Evolutionary conservation across 1,140 invertebrate species (phyloP).

Genomic region (Eciton burchellii): DNA sequence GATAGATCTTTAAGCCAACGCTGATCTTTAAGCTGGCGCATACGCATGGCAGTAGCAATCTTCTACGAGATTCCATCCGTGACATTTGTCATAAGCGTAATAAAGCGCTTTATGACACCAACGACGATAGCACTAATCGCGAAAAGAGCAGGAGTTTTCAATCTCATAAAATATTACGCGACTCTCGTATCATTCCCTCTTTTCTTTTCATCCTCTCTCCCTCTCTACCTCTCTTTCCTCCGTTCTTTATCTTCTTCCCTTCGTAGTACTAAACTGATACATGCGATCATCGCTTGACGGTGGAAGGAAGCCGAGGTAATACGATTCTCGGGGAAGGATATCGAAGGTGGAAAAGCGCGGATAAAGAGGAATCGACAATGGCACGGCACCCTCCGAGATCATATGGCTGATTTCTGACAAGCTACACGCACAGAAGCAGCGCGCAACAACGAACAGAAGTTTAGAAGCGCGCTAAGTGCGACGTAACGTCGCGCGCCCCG

Average conservation of each 20-base stretch:
- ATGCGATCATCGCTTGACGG: neutral
- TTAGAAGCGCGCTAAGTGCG: constrained; percentile 12
- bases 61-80: constrained; percentile 2
- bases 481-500: neutral
- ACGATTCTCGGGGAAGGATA: constrained; percentile 13
- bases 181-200: neutral
- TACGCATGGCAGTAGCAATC: too few species aligned
- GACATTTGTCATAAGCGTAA: neutral
- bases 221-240: constrained; percentile 1
- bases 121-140: neutral
- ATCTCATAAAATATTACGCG: neutral
- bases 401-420: neutral
- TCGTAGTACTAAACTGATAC: neutral
- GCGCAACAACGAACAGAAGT: constrained; percentile 15
- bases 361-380: neutral
- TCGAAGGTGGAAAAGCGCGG: neutral
- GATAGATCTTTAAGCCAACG: too few species aligned
- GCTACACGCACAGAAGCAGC: neutral
- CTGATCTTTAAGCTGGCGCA: neutral
- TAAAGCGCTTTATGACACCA: neutral
- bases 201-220: neutral
- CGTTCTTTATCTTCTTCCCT: neutral
- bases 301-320: constrained; percentile 5
- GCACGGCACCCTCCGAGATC: constrained; percentile 6
- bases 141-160: neutral